Percentiles rank a stretch among this genome's conserved stretches.
Evolutionary conservation across 2,888 invertebrate genomes (phyloP).

Genomic region (Fissipunctia ypsillon): DNA sequence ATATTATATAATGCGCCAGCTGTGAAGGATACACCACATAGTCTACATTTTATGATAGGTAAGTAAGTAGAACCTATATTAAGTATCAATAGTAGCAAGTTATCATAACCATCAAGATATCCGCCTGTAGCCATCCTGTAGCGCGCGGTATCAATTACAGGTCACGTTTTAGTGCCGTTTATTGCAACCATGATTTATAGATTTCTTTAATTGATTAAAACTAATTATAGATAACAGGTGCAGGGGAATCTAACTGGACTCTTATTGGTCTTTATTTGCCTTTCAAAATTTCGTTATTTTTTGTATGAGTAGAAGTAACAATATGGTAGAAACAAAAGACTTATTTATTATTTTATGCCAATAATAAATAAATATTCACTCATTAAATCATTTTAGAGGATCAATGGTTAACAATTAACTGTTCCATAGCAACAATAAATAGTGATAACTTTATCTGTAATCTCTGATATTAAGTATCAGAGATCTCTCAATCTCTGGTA

Average conservation of each 20-base stretch:
- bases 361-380: neutral
- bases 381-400: neutral
- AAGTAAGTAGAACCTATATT: constrained; percentile 65
- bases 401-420: neutral
- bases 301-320: neutral
- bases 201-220: constrained; percentile 18
- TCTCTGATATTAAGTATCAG: constrained; percentile 30
- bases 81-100: constrained; percentile 57
- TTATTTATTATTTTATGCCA: neutral
- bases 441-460: constrained; percentile 14
- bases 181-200: constrained; percentile 46
- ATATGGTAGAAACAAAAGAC: neutral
- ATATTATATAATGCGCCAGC: constrained; percentile 61
- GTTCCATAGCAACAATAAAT: constrained; percentile 47
- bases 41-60: constrained; percentile 78
- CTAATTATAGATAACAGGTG: neutral
- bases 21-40: constrained; percentile 58
- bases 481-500: too few relatives aligned
- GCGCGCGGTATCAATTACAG: constrained; percentile 58
- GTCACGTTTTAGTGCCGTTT: constrained; percentile 61
- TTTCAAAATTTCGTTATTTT: neutral
- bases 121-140: constrained; percentile 51
- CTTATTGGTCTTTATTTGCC: constrained; percentile 21
- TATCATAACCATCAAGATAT: constrained; percentile 68
- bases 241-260: constrained; percentile 40